Conservation (phyloP, 2,888 invertebrate genomes). For the Ornithoptera alexandrae region DNA sequence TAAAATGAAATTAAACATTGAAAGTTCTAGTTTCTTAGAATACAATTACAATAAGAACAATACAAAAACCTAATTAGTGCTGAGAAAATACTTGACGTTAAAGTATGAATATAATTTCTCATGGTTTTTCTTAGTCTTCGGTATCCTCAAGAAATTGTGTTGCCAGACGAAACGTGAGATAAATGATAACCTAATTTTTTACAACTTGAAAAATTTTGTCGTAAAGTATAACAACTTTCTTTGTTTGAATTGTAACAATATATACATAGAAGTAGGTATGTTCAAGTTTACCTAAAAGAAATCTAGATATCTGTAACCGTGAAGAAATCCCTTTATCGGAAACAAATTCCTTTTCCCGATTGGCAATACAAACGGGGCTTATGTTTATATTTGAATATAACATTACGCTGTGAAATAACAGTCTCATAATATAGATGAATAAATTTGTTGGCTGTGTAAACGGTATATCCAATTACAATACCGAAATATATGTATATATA, state of each 20-base stretch:
- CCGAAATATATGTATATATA: constrained; percentile 6
- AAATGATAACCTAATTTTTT: neutral
- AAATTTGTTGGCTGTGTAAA: constrained; percentile 14
- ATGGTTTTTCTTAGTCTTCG: neutral
- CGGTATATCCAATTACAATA: constrained; percentile 24
- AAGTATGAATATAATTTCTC: too few relatives aligned
- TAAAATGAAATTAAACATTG: too few relatives aligned
- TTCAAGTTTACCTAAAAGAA: constrained; percentile 16
- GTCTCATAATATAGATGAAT: constrained; percentile 21
- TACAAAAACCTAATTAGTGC: too few relatives aligned
- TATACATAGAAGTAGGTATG: neutral
- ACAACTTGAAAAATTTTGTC: neutral
- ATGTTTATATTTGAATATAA: constrained; percentile 20
- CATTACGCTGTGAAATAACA: constrained; percentile 16
- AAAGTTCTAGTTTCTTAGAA: too few relatives aligned
- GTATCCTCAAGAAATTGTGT: neutral
- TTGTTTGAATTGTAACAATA: constrained; percentile 5
- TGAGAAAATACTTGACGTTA: too few relatives aligned
- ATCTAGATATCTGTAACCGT: constrained; percentile 14
- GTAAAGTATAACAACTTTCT: neutral
- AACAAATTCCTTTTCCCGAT: constrained; percentile 21
- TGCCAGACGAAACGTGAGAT: neutral
- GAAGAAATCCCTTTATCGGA: constrained; percentile 23
- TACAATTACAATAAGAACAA: too few relatives aligned
- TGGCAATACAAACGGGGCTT: constrained; percentile 21